Percentiles rank a stretch among this genome's conserved stretches.
Conservation (phyloP, 1,140 invertebrate genomes). For the Zaprionus capensis region DNA sequence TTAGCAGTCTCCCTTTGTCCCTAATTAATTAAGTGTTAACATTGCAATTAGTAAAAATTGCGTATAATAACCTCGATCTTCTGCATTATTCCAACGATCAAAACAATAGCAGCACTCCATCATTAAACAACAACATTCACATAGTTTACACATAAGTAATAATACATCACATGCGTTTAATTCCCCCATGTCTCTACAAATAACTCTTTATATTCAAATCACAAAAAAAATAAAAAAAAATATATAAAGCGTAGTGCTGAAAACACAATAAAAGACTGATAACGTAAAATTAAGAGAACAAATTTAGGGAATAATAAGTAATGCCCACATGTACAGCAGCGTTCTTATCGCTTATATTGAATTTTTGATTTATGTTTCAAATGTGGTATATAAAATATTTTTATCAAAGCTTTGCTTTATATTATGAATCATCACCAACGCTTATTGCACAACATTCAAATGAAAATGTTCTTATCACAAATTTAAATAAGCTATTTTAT, state of each 20-base stretch:
- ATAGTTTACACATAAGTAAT: neutral
- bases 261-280: neutral
- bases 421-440: too few relatives aligned
- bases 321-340: too few relatives aligned
- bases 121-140: neutral
- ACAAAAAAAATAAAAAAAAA: too few relatives aligned
- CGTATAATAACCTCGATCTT: neutral
- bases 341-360: too few relatives aligned
- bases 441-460: too few relatives aligned
- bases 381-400: too few relatives aligned
- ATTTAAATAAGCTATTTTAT: too few relatives aligned
- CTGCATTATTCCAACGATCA: neutral
- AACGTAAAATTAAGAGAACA: neutral
- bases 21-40: neutral
- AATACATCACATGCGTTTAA: neutral
- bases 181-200: neutral
- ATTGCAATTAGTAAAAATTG: neutral
- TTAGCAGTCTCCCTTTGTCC: neutral
- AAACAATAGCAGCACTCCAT: neutral
- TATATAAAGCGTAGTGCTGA: neutral
- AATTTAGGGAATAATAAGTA: neutral
- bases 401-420: too few relatives aligned
- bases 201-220: too few relatives aligned
- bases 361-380: too few relatives aligned
- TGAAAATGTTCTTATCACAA: too few relatives aligned